A percentile compares a stretch with the other conserved stretches of the same genome.
Conservation (phyloP, 1,140 invertebrate genomes). For the Megalonaias nervosa region DNA sequence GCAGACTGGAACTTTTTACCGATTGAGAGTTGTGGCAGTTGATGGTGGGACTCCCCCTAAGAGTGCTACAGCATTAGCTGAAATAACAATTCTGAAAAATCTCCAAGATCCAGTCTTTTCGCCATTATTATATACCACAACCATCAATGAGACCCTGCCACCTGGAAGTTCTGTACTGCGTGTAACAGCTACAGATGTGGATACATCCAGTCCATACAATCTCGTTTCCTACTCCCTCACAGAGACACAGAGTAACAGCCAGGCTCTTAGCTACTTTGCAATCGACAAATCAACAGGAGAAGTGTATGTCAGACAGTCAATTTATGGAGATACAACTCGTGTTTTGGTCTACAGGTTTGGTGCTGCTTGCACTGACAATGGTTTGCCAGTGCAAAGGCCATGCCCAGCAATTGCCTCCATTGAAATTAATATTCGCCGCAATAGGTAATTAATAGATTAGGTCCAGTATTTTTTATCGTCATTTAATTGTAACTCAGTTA, state of each 20-base stretch:
- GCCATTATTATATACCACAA: conserved; percentile 22
- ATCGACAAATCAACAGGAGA: conserved; percentile 46
- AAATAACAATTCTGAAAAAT: conserved; percentile 45
- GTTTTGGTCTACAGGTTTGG: conserved; percentile 17
- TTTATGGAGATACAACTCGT: conserved; percentile 39
- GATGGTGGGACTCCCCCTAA: conserved; percentile 48
- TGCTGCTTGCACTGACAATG: conserved; percentile 22
- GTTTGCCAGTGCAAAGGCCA: conserved; percentile 1
- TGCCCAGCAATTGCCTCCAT: conserved; percentile 3
- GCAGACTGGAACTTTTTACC: conserved; percentile 25
- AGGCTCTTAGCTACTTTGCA: conserved; percentile 41
- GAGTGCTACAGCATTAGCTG: conserved; percentile 44
- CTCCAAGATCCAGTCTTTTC: conserved; percentile 11
- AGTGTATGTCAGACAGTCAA: conserved; percentile 42
- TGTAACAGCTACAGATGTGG: conserved; percentile 16
- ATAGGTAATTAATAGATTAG: background rate
- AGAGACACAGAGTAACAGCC: conserved; percentile 8
- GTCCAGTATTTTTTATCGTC: background rate
- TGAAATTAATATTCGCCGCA: conserved; percentile 27
- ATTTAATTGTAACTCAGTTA: conserved; percentile 47
- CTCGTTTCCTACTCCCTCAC: conserved; percentile 20
- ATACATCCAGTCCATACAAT: conserved; percentile 14
- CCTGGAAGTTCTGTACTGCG: conserved; percentile 9
- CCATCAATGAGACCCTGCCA: conserved; percentile 32
- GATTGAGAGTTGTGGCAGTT: conserved; percentile 47